These are phyloP conservation scores for Dicyrtoma fusca DNA, from an alignment of 2,888 invertebrate species.

Conservation along the genomic window DNA sequence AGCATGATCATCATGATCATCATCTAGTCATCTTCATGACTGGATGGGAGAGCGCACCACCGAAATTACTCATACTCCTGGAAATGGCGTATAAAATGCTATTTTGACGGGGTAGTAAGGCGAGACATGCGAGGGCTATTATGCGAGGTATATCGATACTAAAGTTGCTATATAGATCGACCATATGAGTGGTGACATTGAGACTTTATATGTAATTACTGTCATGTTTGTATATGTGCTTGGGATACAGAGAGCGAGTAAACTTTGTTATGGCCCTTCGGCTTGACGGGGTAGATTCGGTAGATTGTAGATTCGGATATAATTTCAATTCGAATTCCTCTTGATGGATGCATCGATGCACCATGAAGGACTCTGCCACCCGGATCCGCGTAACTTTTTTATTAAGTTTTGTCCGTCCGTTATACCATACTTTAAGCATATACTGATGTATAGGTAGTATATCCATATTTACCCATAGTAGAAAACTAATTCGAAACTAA, in stretches of 20 bases:
- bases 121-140: too few relatives aligned
- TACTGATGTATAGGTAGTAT: too few relatives aligned
- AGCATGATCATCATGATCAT: conserved; percentile 4
- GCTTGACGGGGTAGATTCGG: too few relatives aligned
- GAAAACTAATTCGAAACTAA: too few relatives aligned
- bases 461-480: too few relatives aligned
- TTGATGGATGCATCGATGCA: conserved; percentile 24
- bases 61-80: too few relatives aligned
- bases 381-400: conserved; percentile 25
- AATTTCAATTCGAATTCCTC: background rate
- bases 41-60: too few relatives aligned
- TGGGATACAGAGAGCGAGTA: conserved; percentile 1
- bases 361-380: conserved; percentile 8
- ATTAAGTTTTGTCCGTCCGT: conserved; percentile 19
- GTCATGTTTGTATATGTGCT: background rate
- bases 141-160: too few relatives aligned
- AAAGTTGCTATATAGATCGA: background rate
- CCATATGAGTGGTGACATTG: conserved; percentile 1
- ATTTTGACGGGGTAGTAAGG: conserved; percentile 15
- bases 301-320: conserved; percentile 6
- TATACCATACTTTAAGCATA: too few relatives aligned
- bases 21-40: too few relatives aligned
- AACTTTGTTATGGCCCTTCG: conserved; percentile 24
- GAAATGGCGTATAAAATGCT: too few relatives aligned
- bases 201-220: conserved; percentile 1